These are phyloP conservation scores for Saccostrea echinata DNA, from an alignment of 1,140 invertebrate genomes.

Conservation along the genomic window DNA sequence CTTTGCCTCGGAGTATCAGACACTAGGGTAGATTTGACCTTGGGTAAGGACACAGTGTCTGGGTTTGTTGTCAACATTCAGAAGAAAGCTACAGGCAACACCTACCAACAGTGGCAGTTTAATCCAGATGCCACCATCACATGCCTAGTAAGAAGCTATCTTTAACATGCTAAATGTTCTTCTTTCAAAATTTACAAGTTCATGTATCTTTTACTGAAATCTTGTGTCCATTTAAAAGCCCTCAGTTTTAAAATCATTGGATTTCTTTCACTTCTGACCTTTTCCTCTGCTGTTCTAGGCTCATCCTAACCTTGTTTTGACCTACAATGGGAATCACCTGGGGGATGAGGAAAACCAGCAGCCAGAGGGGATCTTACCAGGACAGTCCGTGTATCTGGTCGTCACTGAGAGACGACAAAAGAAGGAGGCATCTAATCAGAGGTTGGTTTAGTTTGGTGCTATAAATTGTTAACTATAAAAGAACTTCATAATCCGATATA, in stretches of 20 bases:
- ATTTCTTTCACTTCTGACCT: not conserved
- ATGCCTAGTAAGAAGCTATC: slow-evolving; percentile 63
- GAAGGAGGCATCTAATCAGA: slow-evolving; percentile 70
- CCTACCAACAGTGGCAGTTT: slow-evolving; percentile 76
- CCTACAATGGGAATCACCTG: slow-evolving; percentile 71
- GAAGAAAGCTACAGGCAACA: slow-evolving; percentile 71
- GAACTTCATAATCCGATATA: too few species aligned
- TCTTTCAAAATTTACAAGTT: not conserved
- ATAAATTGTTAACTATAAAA: not conserved
- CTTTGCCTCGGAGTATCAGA: slow-evolving; percentile 73
- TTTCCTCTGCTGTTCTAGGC: slow-evolving; percentile 56
- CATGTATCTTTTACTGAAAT: too few species aligned
- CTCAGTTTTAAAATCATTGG: too few species aligned
- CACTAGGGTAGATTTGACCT: slow-evolving; percentile 59
- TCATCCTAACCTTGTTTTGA: slow-evolving; percentile 72
- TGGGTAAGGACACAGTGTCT: slow-evolving; percentile 59
- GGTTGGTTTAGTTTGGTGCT: slow-evolving; percentile 55
- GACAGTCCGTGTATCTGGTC: slow-evolving; percentile 66
- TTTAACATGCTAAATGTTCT: not conserved
- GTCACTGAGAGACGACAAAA: slow-evolving; percentile 66
- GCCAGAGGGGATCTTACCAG: slow-evolving; percentile 63
- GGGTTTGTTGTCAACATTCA: slow-evolving; percentile 74
- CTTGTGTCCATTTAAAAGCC: too few species aligned
- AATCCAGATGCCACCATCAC: slow-evolving; percentile 73
- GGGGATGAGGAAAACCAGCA: slow-evolving; percentile 65